These are phyloP conservation scores for Podabrus alpinus DNA, from an alignment of 2,888 invertebrate species.

Conservation along the genomic window DNA sequence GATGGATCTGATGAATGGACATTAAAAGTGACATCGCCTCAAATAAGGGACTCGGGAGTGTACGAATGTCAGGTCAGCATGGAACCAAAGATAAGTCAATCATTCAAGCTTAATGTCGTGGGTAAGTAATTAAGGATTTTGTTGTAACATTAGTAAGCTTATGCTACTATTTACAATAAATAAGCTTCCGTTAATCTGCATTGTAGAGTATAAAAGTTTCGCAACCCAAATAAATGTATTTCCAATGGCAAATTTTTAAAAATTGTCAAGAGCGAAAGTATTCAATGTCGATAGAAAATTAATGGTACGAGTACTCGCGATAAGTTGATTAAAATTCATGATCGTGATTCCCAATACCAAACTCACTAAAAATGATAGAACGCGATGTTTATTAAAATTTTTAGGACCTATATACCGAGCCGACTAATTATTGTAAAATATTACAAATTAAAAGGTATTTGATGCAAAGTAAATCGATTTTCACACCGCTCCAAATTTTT, in stretches of 20 bases:
- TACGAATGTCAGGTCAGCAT: slow-evolving; percentile 81
- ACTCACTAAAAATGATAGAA: background rate
- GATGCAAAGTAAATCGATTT: background rate
- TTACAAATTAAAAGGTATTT: background rate
- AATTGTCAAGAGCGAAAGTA: background rate
- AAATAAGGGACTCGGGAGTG: slow-evolving; percentile 69
- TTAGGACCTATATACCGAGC: background rate
- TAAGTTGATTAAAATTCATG: background rate
- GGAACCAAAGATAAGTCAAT: slow-evolving; percentile 77
- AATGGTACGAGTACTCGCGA: background rate
- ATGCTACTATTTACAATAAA: background rate
- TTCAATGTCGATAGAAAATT: background rate
- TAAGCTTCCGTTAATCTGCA: background rate
- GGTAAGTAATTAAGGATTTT: slow-evolving; percentile 60
- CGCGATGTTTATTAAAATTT: background rate
- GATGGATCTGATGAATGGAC: slow-evolving; percentile 77
- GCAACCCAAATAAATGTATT: background rate
- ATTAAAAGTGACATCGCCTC: slow-evolving; percentile 70
- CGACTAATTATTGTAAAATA: background rate
- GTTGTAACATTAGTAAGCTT: background rate
- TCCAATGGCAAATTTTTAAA: background rate
- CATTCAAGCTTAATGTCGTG: slow-evolving; percentile 75
- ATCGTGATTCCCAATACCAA: background rate
- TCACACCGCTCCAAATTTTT: background rate
- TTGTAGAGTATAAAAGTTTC: background rate